These are phyloP conservation scores for Paratrypauchen microcephalus DNA, from an alignment of 2,797 vertebrate genomes.

Conservation along the genomic window DNA sequence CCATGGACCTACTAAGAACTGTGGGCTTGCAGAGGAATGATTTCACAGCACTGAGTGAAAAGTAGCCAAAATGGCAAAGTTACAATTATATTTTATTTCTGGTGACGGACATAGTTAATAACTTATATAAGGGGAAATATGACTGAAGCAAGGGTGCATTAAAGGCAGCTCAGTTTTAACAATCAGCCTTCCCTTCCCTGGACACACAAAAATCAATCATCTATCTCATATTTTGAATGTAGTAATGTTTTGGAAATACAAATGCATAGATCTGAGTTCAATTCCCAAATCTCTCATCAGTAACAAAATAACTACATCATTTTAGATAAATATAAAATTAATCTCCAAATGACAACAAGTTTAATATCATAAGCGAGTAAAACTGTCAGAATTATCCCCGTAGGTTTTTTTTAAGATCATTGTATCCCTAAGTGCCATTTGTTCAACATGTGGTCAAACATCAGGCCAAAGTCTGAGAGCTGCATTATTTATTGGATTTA, in stretches of 20 bases:
- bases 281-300: too few species aligned
- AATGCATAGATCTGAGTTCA: too few species aligned
- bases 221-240: too few species aligned
- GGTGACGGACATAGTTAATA: neutral
- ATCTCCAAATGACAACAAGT: too few species aligned
- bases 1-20: slow-evolving; percentile 10
- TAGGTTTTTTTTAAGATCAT: neutral
- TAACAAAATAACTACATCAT: too few species aligned
- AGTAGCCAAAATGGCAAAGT: neutral
- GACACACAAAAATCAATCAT: too few species aligned
- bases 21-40: slow-evolving; percentile 2
- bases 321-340: too few species aligned
- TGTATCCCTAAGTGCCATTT: neutral
- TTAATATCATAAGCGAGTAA: neutral
- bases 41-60: slow-evolving; percentile 1
- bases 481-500: slow-evolving; percentile 31
- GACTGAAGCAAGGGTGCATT: too few species aligned
- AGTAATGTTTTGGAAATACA: too few species aligned
- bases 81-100: neutral
- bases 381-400: neutral
- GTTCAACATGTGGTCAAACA: slow-evolving; percentile 22
- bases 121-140: too few species aligned
- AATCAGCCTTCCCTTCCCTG: too few species aligned
- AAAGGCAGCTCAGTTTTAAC: too few species aligned
- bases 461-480: slow-evolving; percentile 23